phyloP scores from a whole-genome alignment of 2,888 invertebrate species.

The Nomada lathburiana region DNA sequence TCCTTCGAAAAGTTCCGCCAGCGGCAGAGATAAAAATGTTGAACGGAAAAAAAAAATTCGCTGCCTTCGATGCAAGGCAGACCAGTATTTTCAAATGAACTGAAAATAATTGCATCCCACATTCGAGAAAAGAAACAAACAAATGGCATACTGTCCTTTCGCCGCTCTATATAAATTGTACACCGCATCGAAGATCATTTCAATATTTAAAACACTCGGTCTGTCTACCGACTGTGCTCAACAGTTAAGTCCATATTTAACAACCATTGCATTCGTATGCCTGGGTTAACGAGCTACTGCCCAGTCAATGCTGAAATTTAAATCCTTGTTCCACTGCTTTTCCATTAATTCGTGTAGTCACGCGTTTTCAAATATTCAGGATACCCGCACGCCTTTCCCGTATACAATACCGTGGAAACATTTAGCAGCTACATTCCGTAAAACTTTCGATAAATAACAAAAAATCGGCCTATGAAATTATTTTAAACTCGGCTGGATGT shows the following conservation, averaged over 20 bases:
- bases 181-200: background rate
- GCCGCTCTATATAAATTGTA: background rate
- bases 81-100: too few species aligned
- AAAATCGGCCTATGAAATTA: background rate
- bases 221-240: background rate
- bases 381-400: background rate
- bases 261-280: background rate
- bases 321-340: constrained; percentile 16
- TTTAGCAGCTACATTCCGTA: background rate
- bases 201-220: background rate
- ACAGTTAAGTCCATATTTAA: background rate
- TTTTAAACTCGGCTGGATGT: background rate
- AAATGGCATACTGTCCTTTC: background rate
- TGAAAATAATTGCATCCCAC: background rate
- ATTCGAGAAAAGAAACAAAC: background rate
- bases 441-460: background rate
- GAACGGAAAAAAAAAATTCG: background rate
- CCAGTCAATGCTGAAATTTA: constrained; percentile 12
- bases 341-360: constrained; percentile 12
- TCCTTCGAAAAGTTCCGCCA: background rate
- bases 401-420: constrained; percentile 9
- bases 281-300: background rate
- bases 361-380: background rate
- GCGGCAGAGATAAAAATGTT: background rate
- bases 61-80: too few species aligned